Base-by-base conservation (phyloP, 37 sponge, comb jelly and placozoan species). In the Halisarca cf. caerulea region DNA sequence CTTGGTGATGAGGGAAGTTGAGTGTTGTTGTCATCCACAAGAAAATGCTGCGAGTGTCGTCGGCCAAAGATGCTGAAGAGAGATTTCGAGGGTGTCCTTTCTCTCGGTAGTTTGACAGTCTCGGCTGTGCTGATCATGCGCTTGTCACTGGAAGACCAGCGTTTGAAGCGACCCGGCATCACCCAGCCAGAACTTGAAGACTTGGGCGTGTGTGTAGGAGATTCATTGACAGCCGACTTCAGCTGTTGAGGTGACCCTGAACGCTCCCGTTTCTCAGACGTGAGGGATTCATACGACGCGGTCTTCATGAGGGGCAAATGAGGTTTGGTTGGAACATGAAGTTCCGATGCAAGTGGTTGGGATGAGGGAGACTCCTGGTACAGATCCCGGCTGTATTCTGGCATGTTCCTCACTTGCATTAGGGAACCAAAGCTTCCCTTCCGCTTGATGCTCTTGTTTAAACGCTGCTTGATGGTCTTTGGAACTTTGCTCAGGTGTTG, bases 11-110 rank as follows among this genome's bases (percentile, higher is more conserved):
- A 47, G 6, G 9, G 18, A 23, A 23, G 6, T 20, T 15, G 4
- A 6, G 30, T 7, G 30, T 62, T n/a, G 64, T 28, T 62, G 30
- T 28, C 30, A 6, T 62, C 64, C 30, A n/a, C 41, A 38, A 40
- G 36, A 37, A 74, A 74, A 40, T 74, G 77, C 77, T 74, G 77
- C 21, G 77, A 74, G 44, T 74, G 77, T 1, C 77, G 42, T 4
- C 45, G 20, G 24, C 2, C 25, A 24, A 74, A 74, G 17, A 74
- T 2, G 5, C 25, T 40, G 42, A 74, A 74, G 2, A 74, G 42
- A 17, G 77, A 14, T 25, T 74, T 74, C 2, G 77, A 40, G 36
- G 41, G 2, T 5, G 43, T 40, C 36, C 77, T 37, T 23, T 74
- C 77, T 2, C 77, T 20, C 3, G 77, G 77, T 1, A 43, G 45